Evolutionary conservation across 2,888 invertebrate species (phyloP), one percentile per base, ranked within the genome.

Genomic region (Spilosoma lubricipeda): DNA sequence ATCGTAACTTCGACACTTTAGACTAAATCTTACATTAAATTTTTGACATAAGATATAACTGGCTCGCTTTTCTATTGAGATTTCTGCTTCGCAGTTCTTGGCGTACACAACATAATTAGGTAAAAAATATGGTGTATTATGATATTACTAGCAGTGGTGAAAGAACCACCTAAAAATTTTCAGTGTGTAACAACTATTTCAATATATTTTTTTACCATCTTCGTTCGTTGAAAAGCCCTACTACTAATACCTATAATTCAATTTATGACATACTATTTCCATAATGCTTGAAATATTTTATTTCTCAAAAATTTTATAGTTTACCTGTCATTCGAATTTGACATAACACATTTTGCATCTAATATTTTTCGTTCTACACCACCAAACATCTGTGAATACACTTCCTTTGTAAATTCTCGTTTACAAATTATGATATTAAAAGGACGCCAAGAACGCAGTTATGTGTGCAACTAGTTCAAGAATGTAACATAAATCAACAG

Each of bases 21-120:
- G 52, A 66, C 52, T 74, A 70, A 66, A 74, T 74, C 56, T 72
- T 73, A 56, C 73, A 74, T 42, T 59, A 67, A 63, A 67, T 48
- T 70, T 67, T 70, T 48, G 59, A 70, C n/a, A 5, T 69, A 69
- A 36, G n/a, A n/a, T 52, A 67, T 33, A 70, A 30, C n/a, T 67
- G 39, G 30, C 27, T 70, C 56, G 33, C 59, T 63, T 74, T 59
- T 45, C 45, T 70, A 70, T 63, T 30, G 42, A 33, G 30, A 67
- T 30, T 67, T 63, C 30, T 48, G 30, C 36, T 39, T 33, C 30
- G 15, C 23, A 48, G 68, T 68, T 63, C 72, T 63, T 59, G 68
- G 72, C 45, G 63, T 45, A 23, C 11, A 20, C 11, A 45, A 27
- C 18, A 45, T 27, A 45, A 45, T 67, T 8, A 45, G 42, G 2